Evolutionary conservation across 2,888 invertebrate genomes (phyloP), one percentile per base, ranked within the genome.

Genomic region (Eustalomyia histrio): DNA sequence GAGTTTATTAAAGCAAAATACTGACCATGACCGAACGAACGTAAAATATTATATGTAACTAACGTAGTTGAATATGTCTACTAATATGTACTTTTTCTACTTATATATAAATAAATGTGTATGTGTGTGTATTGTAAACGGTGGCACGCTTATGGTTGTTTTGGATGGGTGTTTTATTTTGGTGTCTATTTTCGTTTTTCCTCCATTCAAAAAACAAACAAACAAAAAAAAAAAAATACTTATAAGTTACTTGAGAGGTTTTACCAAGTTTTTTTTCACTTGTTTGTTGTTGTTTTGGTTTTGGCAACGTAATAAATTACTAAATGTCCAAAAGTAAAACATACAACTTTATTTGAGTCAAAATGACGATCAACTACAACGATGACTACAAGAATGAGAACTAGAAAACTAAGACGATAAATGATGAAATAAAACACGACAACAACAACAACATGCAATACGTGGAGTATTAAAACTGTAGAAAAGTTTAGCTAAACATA

Each of bases 1-100:
- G 85, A 88, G 88, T 88, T 88, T 89, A 89, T 89, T 88, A 89
- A 87, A 87, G 85, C 75, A 86, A 87, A 87, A 71, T 58, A 53
- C 71, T 78, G 65, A 78, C 71, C 76, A 78, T 87, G 87, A 87
- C 87, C 65, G 65, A 61, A 71, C 65, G 65, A 61, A 71, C 35
- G 39, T 61, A 52, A 61, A 71, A 61, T 10, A 12, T 24, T 43
- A 58, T n/a, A n/a, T n/a, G n/a, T n/a, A n/a, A 47, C 43, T 47
- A n/a, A 47, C 14, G 39, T 39, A 39, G 39, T 29, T 7, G 7
- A 57, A 39, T 35, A 43, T 64, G 52, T 50, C 12, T 17, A 52
- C 16, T 14, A 50, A 43, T 12, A 64, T 2, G 21, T 16, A 63
- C 43, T 64, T 50, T 64, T 29, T 50, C 12, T 17, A 52, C 16